These are phyloP conservation scores for Lepidonotus clava DNA, from an alignment of 2,888 invertebrate species.

Conservation along the genomic window DNA sequence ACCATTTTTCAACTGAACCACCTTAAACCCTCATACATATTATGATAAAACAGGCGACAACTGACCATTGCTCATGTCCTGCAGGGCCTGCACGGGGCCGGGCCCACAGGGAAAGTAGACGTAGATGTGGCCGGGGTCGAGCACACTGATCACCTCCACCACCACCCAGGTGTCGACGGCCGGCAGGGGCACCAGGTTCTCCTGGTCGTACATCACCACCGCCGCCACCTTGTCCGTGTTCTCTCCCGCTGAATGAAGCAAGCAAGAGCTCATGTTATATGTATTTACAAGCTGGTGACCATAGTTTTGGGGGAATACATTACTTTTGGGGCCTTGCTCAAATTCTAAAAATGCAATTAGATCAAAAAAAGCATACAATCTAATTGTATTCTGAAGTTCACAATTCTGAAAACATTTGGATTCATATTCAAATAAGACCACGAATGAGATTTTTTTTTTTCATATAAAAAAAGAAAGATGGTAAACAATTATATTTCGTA, in stretches of 20 bases:
- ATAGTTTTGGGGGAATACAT: too few relatives aligned
- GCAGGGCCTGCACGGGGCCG: slow-evolving; percentile 62
- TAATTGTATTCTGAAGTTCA: too few relatives aligned
- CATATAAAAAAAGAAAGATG: too few relatives aligned
- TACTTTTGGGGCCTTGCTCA: too few relatives aligned
- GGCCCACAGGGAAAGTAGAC: slow-evolving; percentile 75
- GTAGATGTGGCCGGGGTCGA: slow-evolving; percentile 77
- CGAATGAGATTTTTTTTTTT: too few relatives aligned
- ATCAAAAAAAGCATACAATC: too few relatives aligned
- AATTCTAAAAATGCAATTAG: too few relatives aligned
- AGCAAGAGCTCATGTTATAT: not conserved
- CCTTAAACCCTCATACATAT: not conserved
- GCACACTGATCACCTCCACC: slow-evolving; percentile 74
- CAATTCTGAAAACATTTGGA: too few relatives aligned
- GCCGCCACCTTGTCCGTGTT: slow-evolving; percentile 66
- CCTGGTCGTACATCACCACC: slow-evolving; percentile 58
- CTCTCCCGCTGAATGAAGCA: slow-evolving; percentile 57
- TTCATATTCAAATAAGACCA: too few relatives aligned
- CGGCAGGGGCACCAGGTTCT: slow-evolving; percentile 64
- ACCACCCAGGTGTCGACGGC: slow-evolving; percentile 70
- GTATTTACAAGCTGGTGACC: too few relatives aligned
- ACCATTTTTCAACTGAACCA: not conserved
- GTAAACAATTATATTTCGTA: too few relatives aligned
- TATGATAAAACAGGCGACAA: too few relatives aligned
- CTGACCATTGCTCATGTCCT: not conserved